Evolutionary conservation across 2,888 invertebrate genomes (phyloP), one percentile per base, ranked within the genome.

Genomic region (Lamellibrachia columna): DNA sequence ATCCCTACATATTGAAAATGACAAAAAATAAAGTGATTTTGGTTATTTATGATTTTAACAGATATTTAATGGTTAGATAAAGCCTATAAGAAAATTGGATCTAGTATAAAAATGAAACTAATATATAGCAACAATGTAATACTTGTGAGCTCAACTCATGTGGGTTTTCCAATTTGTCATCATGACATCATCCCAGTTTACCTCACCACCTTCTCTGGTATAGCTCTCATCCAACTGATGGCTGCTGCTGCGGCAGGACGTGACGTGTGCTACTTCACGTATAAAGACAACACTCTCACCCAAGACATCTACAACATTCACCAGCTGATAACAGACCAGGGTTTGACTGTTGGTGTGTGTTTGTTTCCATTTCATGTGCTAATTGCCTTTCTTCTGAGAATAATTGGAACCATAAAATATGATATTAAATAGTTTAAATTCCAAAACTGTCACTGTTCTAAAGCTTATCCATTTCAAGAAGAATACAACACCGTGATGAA

Each of bases 261-360:
- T 40, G 97, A 98, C 53, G 96, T 99, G 94, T 98, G 98, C 0
- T 98, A 98, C 96, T 98, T 97, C 96, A 98, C 99, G 0, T 99
- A 99, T 96, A 97, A 97, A 0, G 98, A 98, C 95, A 95, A 95
- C 0, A 96, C 97, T 91, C 96, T 98, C 6, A 96, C 97, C 53
- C 97, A 98, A 93, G 97, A 97, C 11, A 97, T 98, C 2, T 96
- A 97, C 91, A 96, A 97, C 75, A 97, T 98, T 95, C 96, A 97
- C 93, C 92, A 93, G 11, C 95, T 96, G 90, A 94, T 96, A 6
- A 97, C 97, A 0, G 96, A 96, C 90, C 97, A 97, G 93, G 96
- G 97, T 94, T 97, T 98, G 52, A 97, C 97, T 53, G 97, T 98
- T 90, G 97, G 97, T 97, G 95, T 97, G 97, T 96, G 52, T 11